A percentile compares a stretch with the other conserved stretches of the same genome.
Evolutionary conservation across 2,797 vertebrate species (phyloP).

Genomic region (Melanotaenia maccullochi): DNA sequence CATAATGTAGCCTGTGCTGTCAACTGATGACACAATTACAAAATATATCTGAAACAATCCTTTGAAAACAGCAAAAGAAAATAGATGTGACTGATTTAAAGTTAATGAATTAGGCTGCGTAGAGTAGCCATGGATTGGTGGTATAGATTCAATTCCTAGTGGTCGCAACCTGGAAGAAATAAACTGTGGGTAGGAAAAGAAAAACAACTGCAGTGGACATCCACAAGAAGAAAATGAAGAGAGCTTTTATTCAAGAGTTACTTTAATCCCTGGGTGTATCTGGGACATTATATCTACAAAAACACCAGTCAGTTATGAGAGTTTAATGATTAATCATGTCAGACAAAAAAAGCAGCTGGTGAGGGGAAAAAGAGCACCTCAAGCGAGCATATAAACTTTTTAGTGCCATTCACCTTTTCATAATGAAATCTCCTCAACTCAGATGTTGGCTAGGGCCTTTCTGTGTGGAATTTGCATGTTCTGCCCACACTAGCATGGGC

Average conservation of each 20-base stretch:
- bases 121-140: neutral
- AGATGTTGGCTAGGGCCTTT: no score
- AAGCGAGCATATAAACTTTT: no score
- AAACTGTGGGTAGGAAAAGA: neutral
- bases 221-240: neutral
- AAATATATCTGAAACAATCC: neutral
- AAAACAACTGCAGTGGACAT: neutral
- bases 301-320: no score
- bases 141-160: neutral
- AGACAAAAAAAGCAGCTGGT: no score
- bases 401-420: no score
- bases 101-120: neutral
- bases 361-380: no score
- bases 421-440: no score
- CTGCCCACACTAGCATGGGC: no score
- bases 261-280: neutral
- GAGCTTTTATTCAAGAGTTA: neutral
- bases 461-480: no score
- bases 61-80: neutral
- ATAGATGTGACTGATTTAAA: neutral
- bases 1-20: neutral
- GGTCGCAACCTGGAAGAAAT: neutral
- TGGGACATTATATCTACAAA: neutral
- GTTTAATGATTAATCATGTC: no score
- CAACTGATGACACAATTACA: neutral